Evolutionary conservation across 2,888 invertebrate species (phyloP), one percentile per base, ranked within the genome.

Genomic region (Rhingia campestris): DNA sequence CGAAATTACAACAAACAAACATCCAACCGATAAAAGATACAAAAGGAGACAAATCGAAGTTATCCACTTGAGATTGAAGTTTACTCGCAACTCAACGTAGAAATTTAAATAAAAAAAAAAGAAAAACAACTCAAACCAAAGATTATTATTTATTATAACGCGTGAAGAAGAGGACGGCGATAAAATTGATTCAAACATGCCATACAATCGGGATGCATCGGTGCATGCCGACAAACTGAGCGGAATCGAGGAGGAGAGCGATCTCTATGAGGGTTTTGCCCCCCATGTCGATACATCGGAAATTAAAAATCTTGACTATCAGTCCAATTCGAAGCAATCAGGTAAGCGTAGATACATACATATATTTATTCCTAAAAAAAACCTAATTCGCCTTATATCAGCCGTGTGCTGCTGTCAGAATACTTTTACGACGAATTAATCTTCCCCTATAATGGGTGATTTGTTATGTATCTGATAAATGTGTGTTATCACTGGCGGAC

Each of bases 281-380:
- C 94, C 95, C 77, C 95, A 96, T 91, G 96, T 97, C 86, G 96
- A 96, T 91, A 94, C 95, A 69, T 94, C 94, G 86, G 95, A 95
- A 88, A 95, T 96, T 88, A 94, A 95, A 87, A 88, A 89, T 85
- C 88, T 91, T 49, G 90, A 91, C 86, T 89, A 89, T 79, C 91
- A 91, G 70, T 89, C 87, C 80, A 87, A 88, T 88, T 89, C 91
- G 85, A 91, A 90, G 88, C 89, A 88, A 88, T 89, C 91, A 84
- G 91, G 91, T 91, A 75, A 90, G 90, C 88, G 64, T 33, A 53
- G 4, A 22, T 33, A 32, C 51, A 12, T 61, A 32, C 2, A n/a
- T n/a, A 4, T 33, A 53, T 10, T 3, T 33, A 53, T n/a, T n/a
- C n/a, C n/a, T n/a, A n/a, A 37, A 35, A 35, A 9, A n/a, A 12